These are phyloP conservation scores for Norana najaformis DNA, from an alignment of 2,888 invertebrate species.

Conservation along the genomic window DNA sequence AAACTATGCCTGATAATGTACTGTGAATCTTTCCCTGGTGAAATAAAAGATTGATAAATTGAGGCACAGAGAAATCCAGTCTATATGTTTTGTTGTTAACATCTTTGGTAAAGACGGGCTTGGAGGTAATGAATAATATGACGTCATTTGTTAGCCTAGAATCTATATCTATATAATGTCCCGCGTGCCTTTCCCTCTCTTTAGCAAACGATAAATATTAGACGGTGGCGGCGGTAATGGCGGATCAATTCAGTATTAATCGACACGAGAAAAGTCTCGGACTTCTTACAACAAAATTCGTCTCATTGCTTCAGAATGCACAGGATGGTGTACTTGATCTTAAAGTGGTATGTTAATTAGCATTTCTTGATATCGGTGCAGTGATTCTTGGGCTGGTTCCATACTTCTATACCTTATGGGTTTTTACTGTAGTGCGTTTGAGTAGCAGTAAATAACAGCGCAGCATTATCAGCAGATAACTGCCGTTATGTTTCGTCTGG, in stretches of 20 bases:
- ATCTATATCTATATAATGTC: not conserved
- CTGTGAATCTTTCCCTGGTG: too few species aligned
- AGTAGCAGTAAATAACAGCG: not conserved
- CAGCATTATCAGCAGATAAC: not conserved
- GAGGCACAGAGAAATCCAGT: too few species aligned
- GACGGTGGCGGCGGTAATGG: not conserved
- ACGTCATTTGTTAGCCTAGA: not conserved
- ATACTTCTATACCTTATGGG: not conserved
- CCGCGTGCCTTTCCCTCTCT: conserved; percentile 13
- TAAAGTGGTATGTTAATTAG: conserved; percentile 78
- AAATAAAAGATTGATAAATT: too few species aligned
- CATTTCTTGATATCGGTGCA: not conserved
- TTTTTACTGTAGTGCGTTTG: not conserved
- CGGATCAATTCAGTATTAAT: conserved; percentile 19
- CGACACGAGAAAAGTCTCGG: conserved; percentile 81
- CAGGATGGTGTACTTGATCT: conserved; percentile 89
- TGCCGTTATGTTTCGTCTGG: not conserved
- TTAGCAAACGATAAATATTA: conserved; percentile 13
- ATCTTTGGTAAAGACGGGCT: too few species aligned
- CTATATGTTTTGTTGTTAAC: too few species aligned
- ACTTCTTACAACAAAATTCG: conserved; percentile 85
- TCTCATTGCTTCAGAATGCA: conserved; percentile 83
- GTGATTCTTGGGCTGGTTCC: not conserved
- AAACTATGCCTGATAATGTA: too few species aligned
- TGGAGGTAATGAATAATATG: not conserved